Base-by-base conservation (phyloP, 2,888 invertebrate genomes). In the Cephus pulcher region DNA sequence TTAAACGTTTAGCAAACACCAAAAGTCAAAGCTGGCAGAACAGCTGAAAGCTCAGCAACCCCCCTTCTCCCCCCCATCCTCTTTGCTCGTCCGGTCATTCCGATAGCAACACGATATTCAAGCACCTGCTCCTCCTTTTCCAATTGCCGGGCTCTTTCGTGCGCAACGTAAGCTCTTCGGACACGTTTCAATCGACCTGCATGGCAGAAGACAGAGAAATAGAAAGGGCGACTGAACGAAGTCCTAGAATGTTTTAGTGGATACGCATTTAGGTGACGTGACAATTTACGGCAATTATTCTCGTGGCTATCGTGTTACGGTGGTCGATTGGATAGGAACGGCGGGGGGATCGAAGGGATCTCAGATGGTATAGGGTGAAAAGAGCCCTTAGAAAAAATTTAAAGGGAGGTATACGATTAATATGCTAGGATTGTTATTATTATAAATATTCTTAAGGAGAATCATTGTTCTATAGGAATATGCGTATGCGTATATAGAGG, bases 31-130 rank as follows among this genome's bases (percentile, higher is more conserved):
- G 71, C 32, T 34, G 12, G 71, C 71, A 71, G 71, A 71, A 71
- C 71, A 32, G 71, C 32, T 33, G 71, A 71, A 71, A 71, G 71
- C 71, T 71, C 71, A 71, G 71, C 71, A 70, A 71, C 71, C 71
- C 12, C 4, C 0, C 11, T 11, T 11, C 11, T 3, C 35, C 11
- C 35, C 35, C 23, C 6, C 0, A 23, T 9, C 23, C 9, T 2
- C 40, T 56, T 56, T 56, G 40, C 23, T 9, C 40, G 9, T 56
- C 23, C 40, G 40, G 40, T 56, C 40, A 56, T 23, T 56, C 23
- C 40, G 23, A 56, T 56, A 56, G 71, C 71, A 23, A 9, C 34
- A 33, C 32, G 71, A 30, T 15, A 15, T 32, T 32, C n/a, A 32
- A 30, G 71, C 32, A 71, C 71, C 34, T 71, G 71, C 32, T 23